Evolutionary conservation across 2,888 invertebrate genomes (phyloP), one percentile per base, ranked within the genome.

Genomic region (Drosophila paramelanica): DNA sequence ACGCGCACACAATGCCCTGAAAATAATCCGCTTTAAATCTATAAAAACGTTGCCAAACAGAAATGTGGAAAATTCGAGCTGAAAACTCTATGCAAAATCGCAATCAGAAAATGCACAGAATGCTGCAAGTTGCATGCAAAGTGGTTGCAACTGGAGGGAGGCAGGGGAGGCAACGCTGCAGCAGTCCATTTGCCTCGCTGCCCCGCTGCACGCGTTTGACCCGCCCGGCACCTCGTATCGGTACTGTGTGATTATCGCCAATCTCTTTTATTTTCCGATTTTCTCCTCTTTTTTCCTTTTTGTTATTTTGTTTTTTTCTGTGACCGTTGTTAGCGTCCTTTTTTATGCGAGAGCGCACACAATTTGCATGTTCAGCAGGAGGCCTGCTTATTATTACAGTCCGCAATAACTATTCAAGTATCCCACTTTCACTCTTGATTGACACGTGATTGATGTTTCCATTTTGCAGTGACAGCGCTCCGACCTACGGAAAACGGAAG

Each of bases 361-460:
- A 83, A 88, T 88, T 88, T 88, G 88, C 88, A 88, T 88, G 80
- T 75, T 58, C 72, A 55, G 71, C 60, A 53, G 74, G 76, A 57
- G 81, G 74, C 68, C 81, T 67, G 79, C 71, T 79, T 78, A 74
- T 78, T 70, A 53, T 68, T 67, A 53, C 52, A 39, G 45, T 39
- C 56, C 43, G 72, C 75, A 64, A 68, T 67, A 55, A 55, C 53
- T 42, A 77, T 73, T 82, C 56, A 82, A 89, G 87, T 88, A 80
- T 74, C 69, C 79, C 66, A 88, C 79, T 81, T 76, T 74, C 58
- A 59, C 59, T 56, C 62, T 74, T 89, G 90, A 90, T 89, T 91
- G 91, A 91, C 91, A 82, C 79, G 78, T 92, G 92, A 92, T 92
- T 92, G 92, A 91, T 92, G 88, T 83, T 71, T 85, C 83, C 73